Base-by-base conservation (phyloP, 2,113 vertebrate genomes). In the Neogobius melanostomus region DNA sequence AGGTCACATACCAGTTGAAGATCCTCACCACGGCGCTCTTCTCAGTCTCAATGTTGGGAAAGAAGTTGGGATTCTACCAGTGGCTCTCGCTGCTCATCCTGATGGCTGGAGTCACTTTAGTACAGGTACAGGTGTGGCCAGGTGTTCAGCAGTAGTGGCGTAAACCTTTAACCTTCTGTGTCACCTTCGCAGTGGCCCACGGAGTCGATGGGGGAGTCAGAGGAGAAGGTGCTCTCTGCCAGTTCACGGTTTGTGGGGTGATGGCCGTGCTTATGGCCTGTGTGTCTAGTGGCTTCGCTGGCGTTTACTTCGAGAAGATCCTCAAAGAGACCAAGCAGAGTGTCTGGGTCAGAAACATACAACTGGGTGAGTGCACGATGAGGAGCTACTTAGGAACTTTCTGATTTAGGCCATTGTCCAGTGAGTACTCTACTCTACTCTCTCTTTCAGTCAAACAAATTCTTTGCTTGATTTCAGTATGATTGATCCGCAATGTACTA, bases 271-370 rank as follows among this genome's bases (percentile, higher is more conserved):
- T 99, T 71, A 93, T 91, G 67, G 97, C 98, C 0, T 99, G 97
- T 71, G 91, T 96, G 82, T 99, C 97, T 76, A 99, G 97, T 72
- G 98, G 97, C 72, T 99, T 99, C 71, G 96, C 96, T 46, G 98
- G 98, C 0, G 97, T 99, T 84, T 99, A 98, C 91, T 99, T 99
- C 90, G 98, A 99, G 90, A 99, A 97, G 86, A 98, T 99, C 76
- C 93, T 99, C 49, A 99, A 99, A 85, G 96, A 95, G 91, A 97
- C 94, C 1, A 97, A 98, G 66, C 96, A 98, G 75, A 96, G 97
- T 12, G 94, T 99, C 59, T 99, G 97, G 98, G 91, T 99, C 83
- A 92, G 98, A 76, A 99, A 99, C 85, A 98, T 98, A 85, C 96
- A 98, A 82, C 93, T 99, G 50, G 97, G 98, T 99, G 71, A 83